These are phyloP conservation scores for Pocota personata DNA, from an alignment of 2,888 invertebrate genomes.

Conservation along the genomic window DNA sequence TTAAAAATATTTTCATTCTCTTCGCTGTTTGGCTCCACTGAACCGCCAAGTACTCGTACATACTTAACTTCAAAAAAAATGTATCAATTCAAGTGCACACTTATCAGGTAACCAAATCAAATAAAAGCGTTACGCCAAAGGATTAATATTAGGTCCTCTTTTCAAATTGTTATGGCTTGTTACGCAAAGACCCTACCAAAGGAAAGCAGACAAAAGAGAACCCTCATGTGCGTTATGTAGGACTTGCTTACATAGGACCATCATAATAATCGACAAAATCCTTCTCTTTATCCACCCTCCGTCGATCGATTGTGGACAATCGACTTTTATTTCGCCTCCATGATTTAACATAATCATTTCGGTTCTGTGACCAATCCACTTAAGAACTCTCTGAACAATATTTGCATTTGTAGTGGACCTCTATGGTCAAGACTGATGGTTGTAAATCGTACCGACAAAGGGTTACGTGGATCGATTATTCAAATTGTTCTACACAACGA, in stretches of 20 bases:
- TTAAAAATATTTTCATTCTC: too few relatives aligned
- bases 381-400: conserved; percentile 43
- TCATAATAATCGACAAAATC: conserved; percentile 37
- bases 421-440: conserved; percentile 3
- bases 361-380: conserved; percentile 71
- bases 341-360: conserved; percentile 70
- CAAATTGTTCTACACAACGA: conserved; percentile 73
- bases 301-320: background rate
- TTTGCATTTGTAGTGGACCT: conserved; percentile 49
- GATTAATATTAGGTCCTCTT: conserved; percentile 39
- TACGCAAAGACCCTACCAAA: conserved; percentile 35
- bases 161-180: conserved; percentile 25
- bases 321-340: conserved; percentile 32
- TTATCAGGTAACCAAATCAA: conserved; percentile 38
- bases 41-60: too few relatives aligned
- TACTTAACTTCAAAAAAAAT: conserved; percentile 12
- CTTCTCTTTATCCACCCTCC: conserved; percentile 9
- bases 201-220: background rate
- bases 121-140: conserved; percentile 31
- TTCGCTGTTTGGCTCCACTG: too few relatives aligned
- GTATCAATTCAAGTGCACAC: conserved; percentile 47
- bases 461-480: conserved; percentile 73
- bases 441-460: conserved; percentile 64
- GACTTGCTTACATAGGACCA: conserved; percentile 47
- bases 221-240: background rate